phyloP scores from a whole-genome alignment of 2,113 vertebrate genomes.

The Peromyscus maniculatus region DNA sequence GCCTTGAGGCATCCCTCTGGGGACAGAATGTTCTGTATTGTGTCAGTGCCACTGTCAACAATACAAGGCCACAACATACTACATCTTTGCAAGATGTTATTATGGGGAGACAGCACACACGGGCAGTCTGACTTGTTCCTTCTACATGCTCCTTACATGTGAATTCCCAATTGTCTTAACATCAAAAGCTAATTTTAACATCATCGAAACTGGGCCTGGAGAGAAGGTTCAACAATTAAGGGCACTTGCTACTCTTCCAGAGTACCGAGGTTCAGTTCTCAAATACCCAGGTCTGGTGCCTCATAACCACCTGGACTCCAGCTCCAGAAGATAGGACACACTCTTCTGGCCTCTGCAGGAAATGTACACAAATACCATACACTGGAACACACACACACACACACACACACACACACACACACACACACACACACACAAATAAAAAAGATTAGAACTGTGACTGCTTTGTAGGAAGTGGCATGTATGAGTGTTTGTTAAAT shows the following conservation, averaged over 20 bases:
- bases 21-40: not conserved
- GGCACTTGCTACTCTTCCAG: not conserved
- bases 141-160: not conserved
- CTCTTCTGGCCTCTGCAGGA: not conserved
- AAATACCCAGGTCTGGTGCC: not conserved
- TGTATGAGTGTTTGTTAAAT: not conserved
- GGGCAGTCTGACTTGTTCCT: not conserved
- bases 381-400: not conserved
- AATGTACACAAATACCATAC: not conserved
- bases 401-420: not conserved
- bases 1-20: not conserved
- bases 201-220: not conserved
- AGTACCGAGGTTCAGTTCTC: not conserved
- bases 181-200: not conserved
- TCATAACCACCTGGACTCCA: too few relatives aligned
- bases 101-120: not conserved
- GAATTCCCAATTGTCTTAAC: not conserved
- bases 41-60: not conserved
- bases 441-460: not conserved
- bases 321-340: not conserved
- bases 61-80: accelerated
- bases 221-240: not conserved
- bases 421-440: not conserved
- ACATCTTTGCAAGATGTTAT: not conserved
- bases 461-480: not conserved